These are phyloP conservation scores for Tachina grossa DNA, from an alignment of 2,888 invertebrate species.

Conservation along the genomic window DNA sequence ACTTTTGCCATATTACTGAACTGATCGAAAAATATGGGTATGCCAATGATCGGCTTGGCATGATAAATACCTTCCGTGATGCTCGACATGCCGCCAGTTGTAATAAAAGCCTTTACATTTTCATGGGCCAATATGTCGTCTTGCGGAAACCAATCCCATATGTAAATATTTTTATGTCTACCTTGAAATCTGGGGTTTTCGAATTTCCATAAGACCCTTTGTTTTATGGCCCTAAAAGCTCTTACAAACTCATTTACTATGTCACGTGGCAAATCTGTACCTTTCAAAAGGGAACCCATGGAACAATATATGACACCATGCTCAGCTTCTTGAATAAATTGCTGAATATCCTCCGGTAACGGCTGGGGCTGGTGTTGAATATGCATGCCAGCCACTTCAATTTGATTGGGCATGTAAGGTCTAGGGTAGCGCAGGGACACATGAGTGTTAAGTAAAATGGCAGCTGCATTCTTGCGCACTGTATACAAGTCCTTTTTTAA, in stretches of 20 bases:
- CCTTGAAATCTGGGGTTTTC: conserved; percentile 78
- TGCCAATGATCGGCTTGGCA: conserved; percentile 83
- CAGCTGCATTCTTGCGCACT: conserved; percentile 70
- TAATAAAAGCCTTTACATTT: conserved; percentile 83
- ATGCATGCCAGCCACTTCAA: conserved; percentile 82
- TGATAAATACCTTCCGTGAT: conserved; percentile 83
- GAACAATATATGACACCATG: conserved; percentile 83
- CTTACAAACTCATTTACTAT: conserved; percentile 73
- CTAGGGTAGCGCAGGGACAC: conserved; percentile 79
- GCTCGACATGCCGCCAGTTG: conserved; percentile 83
- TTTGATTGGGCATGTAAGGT: conserved; percentile 82
- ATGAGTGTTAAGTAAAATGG: conserved; percentile 81
- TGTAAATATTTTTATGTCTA: conserved; percentile 79
- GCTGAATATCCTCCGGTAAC: conserved; percentile 79
- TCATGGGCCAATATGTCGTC: conserved; percentile 83
- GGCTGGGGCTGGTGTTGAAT: conserved; percentile 78
- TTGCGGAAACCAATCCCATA: conserved; percentile 83
- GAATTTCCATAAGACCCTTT: conserved; percentile 83
- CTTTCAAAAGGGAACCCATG: conserved; percentile 82
- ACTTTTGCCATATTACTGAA: conserved; percentile 83
- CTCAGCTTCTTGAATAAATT: conserved; percentile 81
- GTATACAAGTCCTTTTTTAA: conserved; percentile 74
- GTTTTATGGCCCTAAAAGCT: conserved; percentile 78
- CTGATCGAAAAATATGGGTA: conserved; percentile 84
- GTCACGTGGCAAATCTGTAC: conserved; percentile 76